These are phyloP conservation scores for Sesia bembeciformis DNA, from an alignment of 2,888 invertebrate genomes.

Conservation along the genomic window DNA sequence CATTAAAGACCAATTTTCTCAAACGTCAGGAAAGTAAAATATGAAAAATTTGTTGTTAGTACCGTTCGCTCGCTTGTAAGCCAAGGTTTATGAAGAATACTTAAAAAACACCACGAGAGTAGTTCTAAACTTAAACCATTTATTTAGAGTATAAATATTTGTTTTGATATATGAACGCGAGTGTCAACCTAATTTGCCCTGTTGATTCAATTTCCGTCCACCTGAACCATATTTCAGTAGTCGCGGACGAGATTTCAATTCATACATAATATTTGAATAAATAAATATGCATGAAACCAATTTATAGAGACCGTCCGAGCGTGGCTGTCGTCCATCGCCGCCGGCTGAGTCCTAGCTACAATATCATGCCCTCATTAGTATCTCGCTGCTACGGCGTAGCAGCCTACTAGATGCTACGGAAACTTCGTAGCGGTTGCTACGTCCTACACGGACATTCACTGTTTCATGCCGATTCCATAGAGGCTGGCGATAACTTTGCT, in stretches of 20 bases:
- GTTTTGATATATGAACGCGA: slow-evolving; percentile 16
- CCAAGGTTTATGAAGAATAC: slow-evolving; percentile 29
- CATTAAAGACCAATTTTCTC: slow-evolving; percentile 42
- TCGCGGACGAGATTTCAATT: slow-evolving; percentile 66
- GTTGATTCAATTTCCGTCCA: slow-evolving; percentile 63
- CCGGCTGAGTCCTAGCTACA: slow-evolving; percentile 35
- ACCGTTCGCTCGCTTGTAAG: slow-evolving; percentile 19
- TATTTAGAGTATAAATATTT: slow-evolving; percentile 21
- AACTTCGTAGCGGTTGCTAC: slow-evolving; percentile 35
- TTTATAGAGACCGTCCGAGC: slow-evolving; percentile 57
- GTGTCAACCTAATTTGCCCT: slow-evolving; percentile 54
- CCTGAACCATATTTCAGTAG: slow-evolving; percentile 62
- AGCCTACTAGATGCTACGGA: slow-evolving; percentile 45
- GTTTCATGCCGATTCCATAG: slow-evolving; percentile 12
- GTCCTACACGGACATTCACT: slow-evolving; percentile 10
- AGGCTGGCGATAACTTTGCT: slow-evolving; percentile 11
- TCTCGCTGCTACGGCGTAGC: slow-evolving; percentile 36
- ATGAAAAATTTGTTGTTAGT: slow-evolving; percentile 33
- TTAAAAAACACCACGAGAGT: slow-evolving; percentile 28
- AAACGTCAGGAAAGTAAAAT: slow-evolving; percentile 35
- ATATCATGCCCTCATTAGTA: slow-evolving; percentile 65
- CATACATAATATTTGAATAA: slow-evolving; percentile 72
- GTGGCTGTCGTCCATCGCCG: slow-evolving; percentile 25
- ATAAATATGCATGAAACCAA: slow-evolving; percentile 75
- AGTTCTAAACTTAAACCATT: slow-evolving; percentile 18